Conservation (phyloP, 1,140 invertebrate species). For the Nebria ingens region DNA sequence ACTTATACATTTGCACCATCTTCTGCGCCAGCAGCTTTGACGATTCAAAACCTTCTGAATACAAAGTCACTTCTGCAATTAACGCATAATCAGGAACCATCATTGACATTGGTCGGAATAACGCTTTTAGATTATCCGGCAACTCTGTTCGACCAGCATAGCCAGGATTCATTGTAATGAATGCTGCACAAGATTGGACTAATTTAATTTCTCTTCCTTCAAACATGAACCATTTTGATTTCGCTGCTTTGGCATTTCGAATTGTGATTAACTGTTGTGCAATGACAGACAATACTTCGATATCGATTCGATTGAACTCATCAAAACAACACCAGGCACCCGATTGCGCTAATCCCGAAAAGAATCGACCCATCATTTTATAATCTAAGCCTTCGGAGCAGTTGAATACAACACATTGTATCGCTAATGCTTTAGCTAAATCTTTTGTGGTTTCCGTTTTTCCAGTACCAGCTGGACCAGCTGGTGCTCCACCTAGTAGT, state of each 20-base stretch:
- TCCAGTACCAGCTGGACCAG: slow-evolving; percentile 85
- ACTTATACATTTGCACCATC: slow-evolving; percentile 86
- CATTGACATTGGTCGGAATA: slow-evolving; percentile 84
- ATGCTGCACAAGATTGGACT: slow-evolving; percentile 74
- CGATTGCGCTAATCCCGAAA: slow-evolving; percentile 74
- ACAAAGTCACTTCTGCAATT: slow-evolving; percentile 86
- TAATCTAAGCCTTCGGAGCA: slow-evolving; percentile 78
- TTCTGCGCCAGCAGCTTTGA: slow-evolving; percentile 77
- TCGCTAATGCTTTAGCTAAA: slow-evolving; percentile 74
- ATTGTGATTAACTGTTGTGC: slow-evolving; percentile 74
- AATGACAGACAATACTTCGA: slow-evolving; percentile 83
- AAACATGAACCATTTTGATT: slow-evolving; percentile 63
- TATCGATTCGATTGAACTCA: slow-evolving; percentile 85
- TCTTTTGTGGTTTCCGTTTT: slow-evolving; percentile 94
- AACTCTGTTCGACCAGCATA: slow-evolving; percentile 80
- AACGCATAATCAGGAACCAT: slow-evolving; percentile 87
- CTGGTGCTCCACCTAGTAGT: slow-evolving; percentile 59
- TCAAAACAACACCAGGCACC: slow-evolving; percentile 90
- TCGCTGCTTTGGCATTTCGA: slow-evolving; percentile 59
- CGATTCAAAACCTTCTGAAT: slow-evolving; percentile 84
- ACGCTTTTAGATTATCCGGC: slow-evolving; percentile 72
- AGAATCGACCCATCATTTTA: slow-evolving; percentile 83
- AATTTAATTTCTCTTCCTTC: slow-evolving; percentile 82
- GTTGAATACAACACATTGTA: slow-evolving; percentile 86
- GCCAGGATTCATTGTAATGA: slow-evolving; percentile 86